Conservation (phyloP, 2,797 vertebrate genomes). For the Tamandua tetradactyla region DNA sequence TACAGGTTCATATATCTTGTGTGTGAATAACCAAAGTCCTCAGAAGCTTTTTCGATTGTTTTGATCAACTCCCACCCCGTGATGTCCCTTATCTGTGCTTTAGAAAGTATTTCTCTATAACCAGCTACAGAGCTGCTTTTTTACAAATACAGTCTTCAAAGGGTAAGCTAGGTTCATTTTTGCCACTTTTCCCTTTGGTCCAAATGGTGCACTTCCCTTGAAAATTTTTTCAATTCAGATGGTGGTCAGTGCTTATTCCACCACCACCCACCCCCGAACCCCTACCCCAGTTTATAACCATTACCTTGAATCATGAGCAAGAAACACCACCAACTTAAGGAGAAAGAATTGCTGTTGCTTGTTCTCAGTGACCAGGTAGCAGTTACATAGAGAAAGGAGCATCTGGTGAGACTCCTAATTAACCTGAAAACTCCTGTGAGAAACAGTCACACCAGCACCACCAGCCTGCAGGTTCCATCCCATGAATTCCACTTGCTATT, state of each 20-base stretch:
- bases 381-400: not conserved
- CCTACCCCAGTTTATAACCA: not conserved
- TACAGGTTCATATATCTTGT: not conserved
- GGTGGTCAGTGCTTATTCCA: not conserved
- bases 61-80: not conserved
- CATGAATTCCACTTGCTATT: constrained; percentile 30
- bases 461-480: not conserved
- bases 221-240: not conserved
- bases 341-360: not conserved
- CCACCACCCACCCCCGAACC: no score
- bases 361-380: not conserved
- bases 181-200: not conserved
- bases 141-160: not conserved
- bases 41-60: not conserved
- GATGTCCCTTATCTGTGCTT: not conserved
- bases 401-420: not conserved
- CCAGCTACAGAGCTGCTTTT: not conserved
- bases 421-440: not conserved
- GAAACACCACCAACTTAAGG: not conserved
- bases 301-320: not conserved
- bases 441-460: not conserved
- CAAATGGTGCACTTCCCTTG: not conserved
- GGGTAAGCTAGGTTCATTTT: not conserved
- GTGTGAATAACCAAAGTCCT: not conserved
- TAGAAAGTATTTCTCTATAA: constrained; percentile 2